Evolutionary conservation across 2,888 invertebrate species (phyloP), one percentile per base, ranked within the genome.

Genomic region (Creontiades dilutus): DNA sequence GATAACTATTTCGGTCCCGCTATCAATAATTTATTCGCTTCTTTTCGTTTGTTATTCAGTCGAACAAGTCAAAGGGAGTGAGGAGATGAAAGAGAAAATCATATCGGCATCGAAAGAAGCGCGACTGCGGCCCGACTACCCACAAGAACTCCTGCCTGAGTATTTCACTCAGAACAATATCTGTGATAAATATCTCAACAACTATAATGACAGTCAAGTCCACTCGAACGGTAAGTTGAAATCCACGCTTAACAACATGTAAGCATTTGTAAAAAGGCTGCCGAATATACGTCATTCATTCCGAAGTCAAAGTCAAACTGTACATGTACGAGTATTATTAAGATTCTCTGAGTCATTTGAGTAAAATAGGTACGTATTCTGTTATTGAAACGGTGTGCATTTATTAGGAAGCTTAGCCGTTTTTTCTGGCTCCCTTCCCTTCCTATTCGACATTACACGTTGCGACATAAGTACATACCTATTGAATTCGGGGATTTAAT

Each of bases 11-110:
- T 37, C 37, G 37, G 37, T 37, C 37, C 37, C 37, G 37, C 37
- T 37, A 7, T 37, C 37, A 37, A 37, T 37, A 37, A 37, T 37
- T 37, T 37, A 37, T 37, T 37, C 37, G 2, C 37, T 7, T 37
- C 37, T 37, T 37, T 37, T 37, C 37, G 37, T 37, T 37, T 37
- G 37, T 37, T 2, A 37, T 93, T 55, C 93, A 96, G 96, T 96
- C 95, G 96, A 96, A 93, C 96, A 96, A 94, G 94, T 96, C 86
- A 96, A 96, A 93, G 95, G 96, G 86, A 94, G 95, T 92, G 94
- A 95, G 89, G 96, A 96, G 92, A 94, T 95, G 92, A 94, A 95
- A 92, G 95, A 96, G 92, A 95, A 95, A 93, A 95, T 96, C 90
- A 95, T 96, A 82, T 93, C 94, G 84, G 96, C 96, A 48, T 95